Conservation (phyloP, 2,113 vertebrate species). For the Zapornia atra region DNA sequence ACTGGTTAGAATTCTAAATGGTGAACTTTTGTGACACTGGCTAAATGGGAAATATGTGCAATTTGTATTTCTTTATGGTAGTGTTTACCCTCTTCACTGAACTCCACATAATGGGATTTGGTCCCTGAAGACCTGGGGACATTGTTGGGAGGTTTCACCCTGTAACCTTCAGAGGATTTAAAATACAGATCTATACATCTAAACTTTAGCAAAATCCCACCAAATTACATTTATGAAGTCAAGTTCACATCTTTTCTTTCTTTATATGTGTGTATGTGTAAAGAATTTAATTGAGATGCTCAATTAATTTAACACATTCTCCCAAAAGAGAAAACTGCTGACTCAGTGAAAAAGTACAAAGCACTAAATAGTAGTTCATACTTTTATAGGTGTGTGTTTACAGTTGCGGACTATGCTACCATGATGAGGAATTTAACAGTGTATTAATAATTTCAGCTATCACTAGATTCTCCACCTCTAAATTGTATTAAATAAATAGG, state of each 20-base stretch:
- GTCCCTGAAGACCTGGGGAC: conserved; percentile 83
- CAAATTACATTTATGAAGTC: conserved; percentile 70
- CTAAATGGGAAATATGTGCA: conserved; percentile 89
- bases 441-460: conserved; percentile 44
- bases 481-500: not conserved
- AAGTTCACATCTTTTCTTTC: conserved; percentile 42
- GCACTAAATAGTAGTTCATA: conserved; percentile 58
- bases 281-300: conserved; percentile 64
- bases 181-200: conserved; percentile 73
- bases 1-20: conserved; percentile 90
- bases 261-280: conserved; percentile 50
- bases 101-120: conserved; percentile 83
- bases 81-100: conserved; percentile 85
- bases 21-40: conserved; percentile 88
- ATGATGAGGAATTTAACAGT: conserved; percentile 4
- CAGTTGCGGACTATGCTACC: conserved; percentile 23
- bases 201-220: conserved; percentile 73
- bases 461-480: not conserved
- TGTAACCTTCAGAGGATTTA: conserved; percentile 79
- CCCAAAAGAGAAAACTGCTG: conserved; percentile 65
- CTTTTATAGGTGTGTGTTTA: conserved; percentile 56
- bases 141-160: conserved; percentile 79
- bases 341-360: conserved; percentile 60
- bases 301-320: conserved; percentile 65
- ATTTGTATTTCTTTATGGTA: conserved; percentile 90